phyloP scores from a whole-genome alignment of 2,797 vertebrate species.

The Alcedo quadribrachys region DNA sequence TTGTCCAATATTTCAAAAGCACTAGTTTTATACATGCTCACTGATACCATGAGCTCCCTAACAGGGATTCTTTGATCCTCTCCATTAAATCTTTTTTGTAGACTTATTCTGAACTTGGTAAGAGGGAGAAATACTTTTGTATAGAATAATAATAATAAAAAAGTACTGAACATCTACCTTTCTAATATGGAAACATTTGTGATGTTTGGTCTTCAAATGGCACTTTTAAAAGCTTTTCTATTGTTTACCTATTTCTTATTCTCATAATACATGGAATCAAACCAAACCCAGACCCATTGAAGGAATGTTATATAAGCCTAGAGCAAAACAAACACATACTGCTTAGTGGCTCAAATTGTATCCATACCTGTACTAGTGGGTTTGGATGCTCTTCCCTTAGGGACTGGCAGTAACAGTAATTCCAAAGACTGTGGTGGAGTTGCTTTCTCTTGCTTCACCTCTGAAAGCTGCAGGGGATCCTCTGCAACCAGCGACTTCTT shows the following conservation, averaged over 20 bases:
- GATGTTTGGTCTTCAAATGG: constrained; percentile 30
- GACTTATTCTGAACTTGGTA: constrained; percentile 53
- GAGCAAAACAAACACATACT: background rate
- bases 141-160: constrained; percentile 9
- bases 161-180: background rate
- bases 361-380: constrained; percentile 88
- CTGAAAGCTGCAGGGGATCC: constrained; percentile 88
- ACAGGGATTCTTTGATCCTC: constrained; percentile 69
- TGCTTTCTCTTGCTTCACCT: constrained; percentile 91
- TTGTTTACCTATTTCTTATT: constrained; percentile 42
- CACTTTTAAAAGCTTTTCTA: constrained; percentile 45
- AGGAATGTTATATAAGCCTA: background rate
- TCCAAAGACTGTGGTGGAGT: constrained; percentile 89
- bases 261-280: constrained; percentile 9
- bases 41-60: constrained; percentile 41
- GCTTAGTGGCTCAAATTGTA: background rate
- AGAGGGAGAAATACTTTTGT: constrained; percentile 42
- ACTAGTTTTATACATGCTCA: constrained; percentile 33
- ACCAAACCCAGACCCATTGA: background rate
- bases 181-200: constrained; percentile 46
- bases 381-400: constrained; percentile 91
- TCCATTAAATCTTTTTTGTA: constrained; percentile 64
- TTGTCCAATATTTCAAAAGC: constrained; percentile 72
- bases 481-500: constrained; percentile 88
- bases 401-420: constrained; percentile 89